Conservation (phyloP, 2,797 vertebrate species). For the Thamnophis elegans region DNA sequence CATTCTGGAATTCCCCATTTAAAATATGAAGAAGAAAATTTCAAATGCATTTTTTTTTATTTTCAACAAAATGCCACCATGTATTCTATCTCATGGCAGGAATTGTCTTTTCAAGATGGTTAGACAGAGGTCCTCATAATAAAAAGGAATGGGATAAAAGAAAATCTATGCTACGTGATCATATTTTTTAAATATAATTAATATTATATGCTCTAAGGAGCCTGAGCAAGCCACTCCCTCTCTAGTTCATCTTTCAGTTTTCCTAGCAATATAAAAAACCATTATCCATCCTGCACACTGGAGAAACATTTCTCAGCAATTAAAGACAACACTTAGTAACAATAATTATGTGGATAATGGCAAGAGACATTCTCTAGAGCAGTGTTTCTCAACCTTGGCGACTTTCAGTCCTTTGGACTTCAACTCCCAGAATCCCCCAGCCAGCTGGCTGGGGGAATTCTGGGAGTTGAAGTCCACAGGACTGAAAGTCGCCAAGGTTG, state of each 20-base stretch:
- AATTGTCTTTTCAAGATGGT: background rate
- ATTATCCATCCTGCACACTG: background rate
- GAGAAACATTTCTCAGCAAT: background rate
- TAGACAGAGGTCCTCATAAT: background rate
- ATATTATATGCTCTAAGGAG: background rate
- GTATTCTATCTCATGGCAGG: background rate
- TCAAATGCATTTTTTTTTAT: background rate
- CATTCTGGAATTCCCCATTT: background rate
- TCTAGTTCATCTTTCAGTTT: background rate
- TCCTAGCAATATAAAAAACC: background rate
- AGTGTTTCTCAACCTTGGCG: too few relatives aligned
- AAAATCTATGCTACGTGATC: background rate
- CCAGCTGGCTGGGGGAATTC: too few relatives aligned
- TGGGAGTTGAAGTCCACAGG: too few relatives aligned
- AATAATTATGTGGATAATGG: background rate
- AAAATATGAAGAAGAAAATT: background rate
- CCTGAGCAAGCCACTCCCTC: background rate
- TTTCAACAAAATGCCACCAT: background rate
- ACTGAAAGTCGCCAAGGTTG: too few relatives aligned
- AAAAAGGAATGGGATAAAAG: background rate
- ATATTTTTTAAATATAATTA: background rate
- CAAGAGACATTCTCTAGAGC: background rate
- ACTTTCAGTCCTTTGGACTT: too few relatives aligned
- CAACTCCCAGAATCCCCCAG: too few relatives aligned
- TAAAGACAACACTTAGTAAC: background rate